Base-by-base conservation (phyloP, 2,113 vertebrate genomes). In the Astatotilapia flaviijosephi region DNA sequence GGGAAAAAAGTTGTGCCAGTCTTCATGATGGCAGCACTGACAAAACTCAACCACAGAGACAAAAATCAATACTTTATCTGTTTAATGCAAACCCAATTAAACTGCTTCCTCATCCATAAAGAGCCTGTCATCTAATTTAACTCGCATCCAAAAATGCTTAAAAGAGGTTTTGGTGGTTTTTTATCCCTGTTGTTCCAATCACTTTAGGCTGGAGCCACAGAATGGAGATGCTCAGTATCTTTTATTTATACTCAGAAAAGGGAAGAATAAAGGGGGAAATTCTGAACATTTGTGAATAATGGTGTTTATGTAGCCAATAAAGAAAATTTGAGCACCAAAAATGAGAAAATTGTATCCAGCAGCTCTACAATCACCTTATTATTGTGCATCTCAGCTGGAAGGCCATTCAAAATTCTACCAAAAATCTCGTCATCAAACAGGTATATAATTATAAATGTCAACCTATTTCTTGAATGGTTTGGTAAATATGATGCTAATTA, bases 1-100 rank as follows among this genome's bases (percentile, higher is more conserved):
- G 3, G 0, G 0, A 6, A 14, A 42, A 42, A 70, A 6, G 35
- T 21, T 15, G 35, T 70, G n/a, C n/a, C 12, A 42, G 21, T 42
- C 35, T 70, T 70, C 62, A 68, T 70, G 62, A 70, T 70, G n/a
- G 70, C 23, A 15, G 23, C 23, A 31, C 45, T 49, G 9, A 77
- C 70, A 51, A 17, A 49, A 51, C 26, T 31, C 15, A 77, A 51
- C 45, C 15, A 51, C 73, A 77, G 70, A 49, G 10, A 28, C 9
- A 77, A 49, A 77, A 77, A 77, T 77, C 70, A 49, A 49, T 49
- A 19, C 15, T 49, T 19, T 49, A 47, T 49, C 70, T 49, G 9
- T 77, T 49, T 77, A 77, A 77, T 49, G 4, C 23, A 77, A 31
- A 77, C 10, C 45, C 26, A 77, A n/a, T 51, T 77, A 77, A 77